A percentile compares a stretch with the other conserved stretches of the same genome.
Evolutionary conservation across 2,797 vertebrate species (phyloP).

Genomic region (Fratercula arctica): DNA sequence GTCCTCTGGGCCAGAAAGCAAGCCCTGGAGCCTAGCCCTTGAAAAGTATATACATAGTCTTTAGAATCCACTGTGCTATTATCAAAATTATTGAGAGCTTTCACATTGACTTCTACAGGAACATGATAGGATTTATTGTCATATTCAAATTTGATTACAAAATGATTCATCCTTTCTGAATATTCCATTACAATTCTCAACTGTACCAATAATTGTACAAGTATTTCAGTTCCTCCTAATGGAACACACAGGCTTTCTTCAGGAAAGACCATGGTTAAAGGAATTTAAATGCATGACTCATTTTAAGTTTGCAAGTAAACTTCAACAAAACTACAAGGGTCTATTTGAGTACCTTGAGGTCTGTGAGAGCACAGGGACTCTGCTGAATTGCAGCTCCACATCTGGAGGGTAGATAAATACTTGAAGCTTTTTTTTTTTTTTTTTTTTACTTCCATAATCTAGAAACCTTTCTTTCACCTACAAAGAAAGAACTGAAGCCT

Average conservation of each 20-base stretch:
- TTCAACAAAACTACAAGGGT: background rate
- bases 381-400: background rate
- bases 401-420: background rate
- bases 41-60: fast-evolving
- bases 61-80: background rate
- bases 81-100: background rate
- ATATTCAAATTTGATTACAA: background rate
- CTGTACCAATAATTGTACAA: background rate
- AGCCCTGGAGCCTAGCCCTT: background rate
- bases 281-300: background rate
- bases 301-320: background rate
- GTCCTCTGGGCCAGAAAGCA: background rate
- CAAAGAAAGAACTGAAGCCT: background rate
- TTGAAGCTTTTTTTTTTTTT: background rate
- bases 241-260: background rate
- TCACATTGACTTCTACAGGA: background rate
- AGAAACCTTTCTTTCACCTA: background rate
- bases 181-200: background rate
- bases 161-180: background rate
- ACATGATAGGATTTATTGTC: background rate
- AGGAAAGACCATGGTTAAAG: background rate
- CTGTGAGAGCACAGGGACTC: background rate
- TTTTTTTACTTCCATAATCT: background rate
- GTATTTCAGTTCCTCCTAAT: background rate
- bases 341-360: background rate